A percentile compares a stretch with the other conserved stretches of the same genome.
phyloP scores from a whole-genome alignment of 2,888 invertebrate species.

The Pristionchus japonicus region DNA sequence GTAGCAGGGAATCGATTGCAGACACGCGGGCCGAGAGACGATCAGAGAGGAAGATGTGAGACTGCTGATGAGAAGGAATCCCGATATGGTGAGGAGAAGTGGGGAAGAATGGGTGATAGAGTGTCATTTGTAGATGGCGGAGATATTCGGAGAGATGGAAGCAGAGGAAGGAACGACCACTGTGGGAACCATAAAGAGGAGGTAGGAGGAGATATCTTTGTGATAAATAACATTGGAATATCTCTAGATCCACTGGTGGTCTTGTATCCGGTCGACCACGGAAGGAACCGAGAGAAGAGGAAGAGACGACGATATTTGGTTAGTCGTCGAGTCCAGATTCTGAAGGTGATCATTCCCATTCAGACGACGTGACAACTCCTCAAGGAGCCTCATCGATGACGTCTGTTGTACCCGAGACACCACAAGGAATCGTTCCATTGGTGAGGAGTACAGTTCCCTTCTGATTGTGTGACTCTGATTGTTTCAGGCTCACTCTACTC shows the following conservation, averaged over 20 bases:
- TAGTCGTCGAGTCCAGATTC: background rate
- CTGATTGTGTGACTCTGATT: background rate
- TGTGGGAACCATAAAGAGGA: background rate
- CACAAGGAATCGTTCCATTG: background rate
- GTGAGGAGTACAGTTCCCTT: background rate
- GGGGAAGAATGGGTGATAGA: background rate
- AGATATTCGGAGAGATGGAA: background rate
- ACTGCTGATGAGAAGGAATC: slow-evolving; percentile 57
- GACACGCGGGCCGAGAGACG: slow-evolving; percentile 53
- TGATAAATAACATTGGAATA: too few species aligned
- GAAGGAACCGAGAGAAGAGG: slow-evolving; percentile 6
- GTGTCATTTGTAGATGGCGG: background rate
- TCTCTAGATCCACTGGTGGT: background rate
- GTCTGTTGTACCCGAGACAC: slow-evolving; percentile 22
- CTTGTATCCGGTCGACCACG: background rate
- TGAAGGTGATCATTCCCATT: background rate
- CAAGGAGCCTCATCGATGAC: background rate
- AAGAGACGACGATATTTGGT: background rate
- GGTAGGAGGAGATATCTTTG: background rate
- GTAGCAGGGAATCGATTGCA: background rate
- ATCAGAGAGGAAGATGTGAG: slow-evolving; percentile 54
- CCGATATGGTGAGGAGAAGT: slow-evolving; percentile 47
- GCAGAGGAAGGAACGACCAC: background rate
- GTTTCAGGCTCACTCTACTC: background rate
- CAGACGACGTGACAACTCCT: slow-evolving; percentile 35